Base-by-base conservation (phyloP, 53 echinoderm and acorn worm species). In the Patiria pectinifera region DNA sequence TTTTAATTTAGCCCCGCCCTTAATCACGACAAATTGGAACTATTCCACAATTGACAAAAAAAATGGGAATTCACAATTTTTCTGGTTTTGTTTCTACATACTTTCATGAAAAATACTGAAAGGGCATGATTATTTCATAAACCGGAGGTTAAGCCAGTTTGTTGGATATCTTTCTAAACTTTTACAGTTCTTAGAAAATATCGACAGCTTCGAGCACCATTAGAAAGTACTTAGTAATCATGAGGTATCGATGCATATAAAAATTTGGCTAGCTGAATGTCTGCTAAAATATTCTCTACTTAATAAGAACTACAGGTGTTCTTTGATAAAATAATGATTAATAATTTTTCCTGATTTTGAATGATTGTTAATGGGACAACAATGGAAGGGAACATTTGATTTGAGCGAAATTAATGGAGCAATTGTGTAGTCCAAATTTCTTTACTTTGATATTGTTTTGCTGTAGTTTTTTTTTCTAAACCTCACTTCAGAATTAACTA, bases 211-310 rank as follows among this genome's bases (percentile, higher is more conserved):
- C 6, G 69, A 85, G 85, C 86, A 86, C 86, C 86, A 72, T 71
- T 48, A 62, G 4, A 66, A 66, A 84, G 84, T 84, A 72, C 53
- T 71, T 86, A 71, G n/a, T 63, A 14, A 43, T 16, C 7, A 16
- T 85, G 85, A 85, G 85, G 85, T 85, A 85, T 66, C 25, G 69
- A 66, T 84, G 45, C 84, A 44, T 84, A 66, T 66, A 66, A 84
- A 59, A 78, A 66, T 62, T 12, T 66, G 69, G 69, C 69, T 45
- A 84, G 84, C 69, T 84, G 45, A 60, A 47, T 58, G 82, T 59
- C 10, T n/a, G 82, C 82, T 59, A 59, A 82, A 82, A 59, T 2
- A 19, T 21, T n/a, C 19, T 18, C 80, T 79, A 79, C 48, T 14
- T 9, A 35, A 3, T 14, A 46, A 14, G 47, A 46, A 46, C 80